phyloP scores from a whole-genome alignment of 2,888 invertebrate genomes.

The Scrobipalpa costella region DNA sequence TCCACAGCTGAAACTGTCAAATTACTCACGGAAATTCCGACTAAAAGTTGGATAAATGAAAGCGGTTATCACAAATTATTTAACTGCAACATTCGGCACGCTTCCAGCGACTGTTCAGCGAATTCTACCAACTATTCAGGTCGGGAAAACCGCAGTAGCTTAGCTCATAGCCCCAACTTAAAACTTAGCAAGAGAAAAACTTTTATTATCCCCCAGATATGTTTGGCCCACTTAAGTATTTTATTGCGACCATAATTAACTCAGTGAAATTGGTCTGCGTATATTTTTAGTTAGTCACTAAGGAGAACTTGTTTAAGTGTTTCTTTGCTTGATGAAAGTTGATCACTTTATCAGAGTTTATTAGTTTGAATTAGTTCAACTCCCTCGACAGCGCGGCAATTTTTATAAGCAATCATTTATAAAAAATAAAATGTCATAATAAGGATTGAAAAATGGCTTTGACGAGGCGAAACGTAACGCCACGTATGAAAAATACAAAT shows the following conservation, averaged over 20 bases:
- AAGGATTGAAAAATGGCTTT: background rate
- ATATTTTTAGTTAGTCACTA: background rate
- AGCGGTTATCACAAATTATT: conserved; percentile 76
- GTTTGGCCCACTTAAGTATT: conserved; percentile 20
- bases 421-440: background rate
- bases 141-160: conserved; percentile 71
- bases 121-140: conserved; percentile 75
- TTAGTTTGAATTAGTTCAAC: background rate
- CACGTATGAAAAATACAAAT: conserved; percentile 27
- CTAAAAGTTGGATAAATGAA: conserved; percentile 71
- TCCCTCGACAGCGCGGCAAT: background rate
- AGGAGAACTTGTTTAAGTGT: background rate
- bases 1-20: conserved; percentile 50
- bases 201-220: conserved; percentile 41
- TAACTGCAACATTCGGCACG: conserved; percentile 74
- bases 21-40: conserved; percentile 56
- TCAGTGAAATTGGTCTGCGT: conserved; percentile 6
- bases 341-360: too few species aligned
- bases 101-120: conserved; percentile 66
- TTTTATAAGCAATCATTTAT: background rate
- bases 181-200: conserved; percentile 52
- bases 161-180: conserved; percentile 61
- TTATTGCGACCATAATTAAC: conserved; percentile 21
- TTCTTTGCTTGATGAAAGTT: background rate
- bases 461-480: conserved; percentile 1